phyloP scores from a whole-genome alignment of 2,797 vertebrate genomes.

The Danio albolineatus region DNA sequence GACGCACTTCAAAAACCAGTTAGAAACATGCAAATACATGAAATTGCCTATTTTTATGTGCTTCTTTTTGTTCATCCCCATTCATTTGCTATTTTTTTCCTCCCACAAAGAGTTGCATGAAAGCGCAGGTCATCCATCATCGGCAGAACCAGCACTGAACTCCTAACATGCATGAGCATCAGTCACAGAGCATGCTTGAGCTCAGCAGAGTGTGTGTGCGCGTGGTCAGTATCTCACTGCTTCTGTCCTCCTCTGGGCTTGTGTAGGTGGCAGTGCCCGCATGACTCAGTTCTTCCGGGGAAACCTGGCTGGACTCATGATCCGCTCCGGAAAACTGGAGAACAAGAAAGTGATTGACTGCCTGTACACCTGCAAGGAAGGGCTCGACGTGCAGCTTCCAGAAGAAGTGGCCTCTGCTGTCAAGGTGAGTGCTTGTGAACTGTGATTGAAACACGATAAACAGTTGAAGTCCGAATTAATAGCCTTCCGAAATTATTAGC shows the following conservation, averaged over 20 bases:
- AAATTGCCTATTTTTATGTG: slow-evolving; percentile 14
- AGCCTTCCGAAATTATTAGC: no score
- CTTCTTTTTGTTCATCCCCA: slow-evolving; percentile 38
- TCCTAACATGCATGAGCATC: slow-evolving; percentile 92
- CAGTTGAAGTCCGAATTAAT: background rate
- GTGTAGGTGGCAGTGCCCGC: slow-evolving; percentile 86
- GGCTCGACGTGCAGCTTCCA: slow-evolving; percentile 88
- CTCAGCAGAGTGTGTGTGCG: slow-evolving; percentile 28
- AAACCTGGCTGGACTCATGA: slow-evolving; percentile 91
- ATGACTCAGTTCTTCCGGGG: slow-evolving; percentile 97
- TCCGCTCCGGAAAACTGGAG: slow-evolving; percentile 92
- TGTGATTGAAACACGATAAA: background rate
- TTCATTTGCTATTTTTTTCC: slow-evolving; percentile 44
- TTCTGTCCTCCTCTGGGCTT: background rate
- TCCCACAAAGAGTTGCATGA: slow-evolving; percentile 70
- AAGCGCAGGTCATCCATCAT: slow-evolving; percentile 65
- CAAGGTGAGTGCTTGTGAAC: slow-evolving; percentile 81
- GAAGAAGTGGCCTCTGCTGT: slow-evolving; percentile 85
- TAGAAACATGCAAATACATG: background rate
- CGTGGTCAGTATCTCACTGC: slow-evolving; percentile 11
- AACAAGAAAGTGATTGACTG: slow-evolving; percentile 99
- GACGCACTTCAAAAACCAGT: slow-evolving; percentile 2
- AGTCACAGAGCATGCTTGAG: slow-evolving; percentile 68
- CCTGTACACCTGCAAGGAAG: slow-evolving; percentile 97
- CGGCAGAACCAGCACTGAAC: slow-evolving; percentile 60